phyloP scores from a whole-genome alignment of 53 echinoderm and acorn worm genomes.

The Paelopatides confundens region DNA sequence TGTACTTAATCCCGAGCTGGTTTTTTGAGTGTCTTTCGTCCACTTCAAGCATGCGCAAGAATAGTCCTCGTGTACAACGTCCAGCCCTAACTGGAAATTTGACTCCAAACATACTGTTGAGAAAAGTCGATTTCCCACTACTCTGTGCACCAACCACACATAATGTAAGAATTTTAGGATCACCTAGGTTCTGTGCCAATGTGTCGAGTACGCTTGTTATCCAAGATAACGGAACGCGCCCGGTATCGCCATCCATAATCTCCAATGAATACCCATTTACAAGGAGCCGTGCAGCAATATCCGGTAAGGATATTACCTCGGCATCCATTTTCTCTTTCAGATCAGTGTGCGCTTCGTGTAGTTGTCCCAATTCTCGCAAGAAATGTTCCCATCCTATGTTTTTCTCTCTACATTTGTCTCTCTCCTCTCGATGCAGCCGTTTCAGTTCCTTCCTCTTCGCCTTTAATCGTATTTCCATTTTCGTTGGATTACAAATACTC shows the following conservation, averaged over 20 bases:
- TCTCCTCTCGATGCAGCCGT: neutral
- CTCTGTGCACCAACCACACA: conserved; percentile 11
- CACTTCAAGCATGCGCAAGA: conserved; percentile 1
- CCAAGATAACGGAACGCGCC: neutral
- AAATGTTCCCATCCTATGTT: conserved; percentile 28
- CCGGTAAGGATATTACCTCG: neutral
- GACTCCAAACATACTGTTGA: conserved; percentile 31
- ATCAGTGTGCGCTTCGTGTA: conserved; percentile 4
- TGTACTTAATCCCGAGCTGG: neutral
- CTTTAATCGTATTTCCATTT: neutral
- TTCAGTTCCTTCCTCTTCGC: neutral
- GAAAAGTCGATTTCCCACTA: conserved; percentile 28
- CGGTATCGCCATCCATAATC: conserved; percentile 31
- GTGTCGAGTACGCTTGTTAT: neutral
- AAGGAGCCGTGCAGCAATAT: neutral
- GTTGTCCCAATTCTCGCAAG: conserved; percentile 17
- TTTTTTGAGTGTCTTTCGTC: neutral
- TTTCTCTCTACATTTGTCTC: neutral
- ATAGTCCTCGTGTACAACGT: conserved; percentile 1
- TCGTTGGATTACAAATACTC: neutral
- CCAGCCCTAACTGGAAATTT: conserved; percentile 10
- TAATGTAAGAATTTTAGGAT: neutral
- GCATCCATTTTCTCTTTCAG: neutral
- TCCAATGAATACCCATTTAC: neutral
- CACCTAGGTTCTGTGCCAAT: neutral